Evolutionary conservation across 2,113 vertebrate genomes (phyloP).

Genomic region (Heterochromis multidens): DNA sequence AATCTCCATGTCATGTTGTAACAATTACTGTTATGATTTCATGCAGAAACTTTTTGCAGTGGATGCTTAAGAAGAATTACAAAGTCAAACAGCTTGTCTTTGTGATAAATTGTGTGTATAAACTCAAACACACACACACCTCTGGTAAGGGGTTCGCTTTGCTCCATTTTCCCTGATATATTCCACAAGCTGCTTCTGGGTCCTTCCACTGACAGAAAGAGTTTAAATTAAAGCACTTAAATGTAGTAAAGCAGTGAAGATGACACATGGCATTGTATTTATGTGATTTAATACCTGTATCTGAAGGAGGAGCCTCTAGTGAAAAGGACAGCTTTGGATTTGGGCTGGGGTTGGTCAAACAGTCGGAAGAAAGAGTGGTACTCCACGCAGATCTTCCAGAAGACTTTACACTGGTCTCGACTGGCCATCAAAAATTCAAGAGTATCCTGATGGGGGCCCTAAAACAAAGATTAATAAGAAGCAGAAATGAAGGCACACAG

Average conservation of each 20-base stretch:
- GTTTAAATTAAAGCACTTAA: not conserved
- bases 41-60: not conserved
- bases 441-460: constrained; percentile 93
- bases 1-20: not conserved
- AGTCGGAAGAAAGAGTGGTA: constrained; percentile 95
- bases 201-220: constrained; percentile 83
- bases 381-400: constrained; percentile 99
- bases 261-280: not conserved
- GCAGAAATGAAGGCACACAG: not conserved
- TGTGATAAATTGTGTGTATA: not conserved
- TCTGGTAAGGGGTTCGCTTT: constrained; percentile 88
- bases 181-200: constrained; percentile 94
- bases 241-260: not conserved
- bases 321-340: constrained; percentile 87
- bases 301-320: constrained; percentile 94
- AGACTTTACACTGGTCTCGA: constrained; percentile 93
- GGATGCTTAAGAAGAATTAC: not conserved
- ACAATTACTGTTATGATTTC: not conserved
- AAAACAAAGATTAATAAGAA: not conserved
- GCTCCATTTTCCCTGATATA: constrained; percentile 85
- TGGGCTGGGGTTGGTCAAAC: constrained; percentile 89
- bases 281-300: constrained; percentile 87
- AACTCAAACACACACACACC: constrained; percentile 65
- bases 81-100: not conserved
- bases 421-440: constrained; percentile 92